These are phyloP conservation scores for Linyphia triangularis DNA, from an alignment of 2,888 invertebrate genomes.

Conservation along the genomic window DNA sequence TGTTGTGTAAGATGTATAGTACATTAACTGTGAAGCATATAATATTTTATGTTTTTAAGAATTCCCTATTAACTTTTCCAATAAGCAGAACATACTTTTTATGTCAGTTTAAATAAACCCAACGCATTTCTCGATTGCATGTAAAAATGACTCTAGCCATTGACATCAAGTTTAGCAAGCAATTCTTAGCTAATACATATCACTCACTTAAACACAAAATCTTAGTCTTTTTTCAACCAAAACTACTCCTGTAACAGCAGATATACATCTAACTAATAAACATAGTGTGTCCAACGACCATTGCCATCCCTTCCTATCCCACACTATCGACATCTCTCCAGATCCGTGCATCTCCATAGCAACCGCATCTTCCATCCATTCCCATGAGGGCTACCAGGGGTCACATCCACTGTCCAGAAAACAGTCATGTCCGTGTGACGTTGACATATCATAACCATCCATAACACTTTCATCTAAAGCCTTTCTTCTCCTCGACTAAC, in stretches of 20 bases:
- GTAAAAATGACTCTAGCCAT: too few species aligned
- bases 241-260: background rate
- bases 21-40: too few species aligned
- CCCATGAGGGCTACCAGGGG: conserved; percentile 12
- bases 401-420: conserved; percentile 35
- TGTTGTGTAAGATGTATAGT: too few species aligned
- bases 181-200: too few species aligned
- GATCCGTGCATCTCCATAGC: conserved; percentile 20
- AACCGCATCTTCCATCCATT: conserved; percentile 52
- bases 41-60: too few species aligned
- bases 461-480: conserved; percentile 48
- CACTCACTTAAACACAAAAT: background rate
- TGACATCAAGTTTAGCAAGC: too few species aligned
- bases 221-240: background rate
- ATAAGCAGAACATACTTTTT: too few species aligned
- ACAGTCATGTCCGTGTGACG: conserved; percentile 47
- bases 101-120: too few species aligned
- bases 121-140: too few species aligned
- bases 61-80: too few species aligned
- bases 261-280: too few species aligned
- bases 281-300: background rate
- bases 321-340: conserved; percentile 14
- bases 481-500: conserved; percentile 29
- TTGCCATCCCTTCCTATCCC: background rate
- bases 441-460: conserved; percentile 69